These are phyloP conservation scores for Crotalus helleri DNA, from an alignment of 2,113 vertebrate genomes.

Conservation along the genomic window DNA sequence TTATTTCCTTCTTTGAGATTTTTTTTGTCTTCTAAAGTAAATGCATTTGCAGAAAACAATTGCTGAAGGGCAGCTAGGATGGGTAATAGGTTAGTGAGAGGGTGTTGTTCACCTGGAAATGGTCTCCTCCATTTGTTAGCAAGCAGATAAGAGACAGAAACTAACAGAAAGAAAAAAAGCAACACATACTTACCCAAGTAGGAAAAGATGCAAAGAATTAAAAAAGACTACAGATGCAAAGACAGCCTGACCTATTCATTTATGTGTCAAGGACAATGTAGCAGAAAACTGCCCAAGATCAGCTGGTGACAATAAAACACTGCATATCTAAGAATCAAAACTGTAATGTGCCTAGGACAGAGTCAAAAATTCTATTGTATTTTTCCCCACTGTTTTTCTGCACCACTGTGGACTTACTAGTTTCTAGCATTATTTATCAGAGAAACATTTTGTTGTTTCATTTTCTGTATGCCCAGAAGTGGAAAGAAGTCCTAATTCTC, in stretches of 20 bases:
- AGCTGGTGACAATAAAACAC: slow-evolving; percentile 13
- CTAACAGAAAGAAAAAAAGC: background rate
- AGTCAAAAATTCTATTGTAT: background rate
- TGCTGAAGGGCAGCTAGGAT: background rate
- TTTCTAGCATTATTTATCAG: background rate
- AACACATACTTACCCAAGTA: slow-evolving; percentile 7
- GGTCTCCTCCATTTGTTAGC: slow-evolving; percentile 18
- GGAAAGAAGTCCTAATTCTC: no score
- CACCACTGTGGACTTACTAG: background rate
- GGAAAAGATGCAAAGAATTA: slow-evolving; percentile 19
- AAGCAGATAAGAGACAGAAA: slow-evolving; percentile 8
- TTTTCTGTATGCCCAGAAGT: no score
- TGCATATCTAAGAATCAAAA: background rate
- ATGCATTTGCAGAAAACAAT: background rate
- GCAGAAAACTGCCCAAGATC: background rate
- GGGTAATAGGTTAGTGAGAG: fast-evolving
- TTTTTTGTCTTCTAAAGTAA: background rate
- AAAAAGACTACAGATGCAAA: background rate
- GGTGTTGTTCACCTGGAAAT: background rate
- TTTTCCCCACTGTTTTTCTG: slow-evolving; percentile 14
- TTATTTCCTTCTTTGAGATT: background rate
- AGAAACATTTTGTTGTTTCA: slow-evolving; percentile 5
- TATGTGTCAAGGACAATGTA: slow-evolving; percentile 18
- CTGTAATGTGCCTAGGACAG: background rate
- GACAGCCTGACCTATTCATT: slow-evolving; percentile 28